phyloP scores from a whole-genome alignment of 2,888 invertebrate genomes.

The Neocrepidodera transversa region DNA sequence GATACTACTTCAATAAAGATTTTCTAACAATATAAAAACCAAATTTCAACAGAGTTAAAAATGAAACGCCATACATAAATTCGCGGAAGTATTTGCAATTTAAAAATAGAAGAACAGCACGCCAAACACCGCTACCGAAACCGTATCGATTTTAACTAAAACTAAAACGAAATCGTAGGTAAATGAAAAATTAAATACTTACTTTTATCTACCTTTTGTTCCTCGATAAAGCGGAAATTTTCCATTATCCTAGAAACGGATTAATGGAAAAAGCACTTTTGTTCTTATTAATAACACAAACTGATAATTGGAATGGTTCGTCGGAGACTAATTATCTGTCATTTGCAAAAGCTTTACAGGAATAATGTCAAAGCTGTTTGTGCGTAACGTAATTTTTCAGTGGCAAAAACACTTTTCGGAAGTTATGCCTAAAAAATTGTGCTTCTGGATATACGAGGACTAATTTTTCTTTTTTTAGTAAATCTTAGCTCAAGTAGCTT shows the following conservation, averaged over 20 bases:
- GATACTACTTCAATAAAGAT: too few relatives aligned
- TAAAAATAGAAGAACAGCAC: not conserved
- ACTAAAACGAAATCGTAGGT: not conserved
- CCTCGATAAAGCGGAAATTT: not conserved
- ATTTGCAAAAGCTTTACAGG: constrained; percentile 29
- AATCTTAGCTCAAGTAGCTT: too few relatives aligned
- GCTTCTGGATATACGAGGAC: too few relatives aligned
- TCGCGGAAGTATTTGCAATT: not conserved
- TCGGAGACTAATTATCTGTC: constrained; percentile 34
- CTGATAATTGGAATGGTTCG: constrained; percentile 34
- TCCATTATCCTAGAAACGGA: not conserved
- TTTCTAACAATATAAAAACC: too few relatives aligned
- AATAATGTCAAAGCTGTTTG: constrained; percentile 32
- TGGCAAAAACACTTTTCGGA: constrained; percentile 33
- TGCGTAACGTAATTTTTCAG: constrained; percentile 36
- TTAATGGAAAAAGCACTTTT: constrained; percentile 5
- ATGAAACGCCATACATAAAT: too few relatives aligned
- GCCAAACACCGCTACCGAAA: not conserved
- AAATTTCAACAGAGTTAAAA: too few relatives aligned
- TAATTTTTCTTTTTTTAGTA: too few relatives aligned
- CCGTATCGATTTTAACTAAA: not conserved
- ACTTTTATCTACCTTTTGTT: not conserved
- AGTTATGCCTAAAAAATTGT: constrained; percentile 21
- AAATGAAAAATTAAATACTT: constrained; percentile 4
- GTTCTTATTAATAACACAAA: constrained; percentile 17